These are phyloP conservation scores for Cerceris ruficornis DNA, from an alignment of 2,888 invertebrate genomes.

Conservation along the genomic window DNA sequence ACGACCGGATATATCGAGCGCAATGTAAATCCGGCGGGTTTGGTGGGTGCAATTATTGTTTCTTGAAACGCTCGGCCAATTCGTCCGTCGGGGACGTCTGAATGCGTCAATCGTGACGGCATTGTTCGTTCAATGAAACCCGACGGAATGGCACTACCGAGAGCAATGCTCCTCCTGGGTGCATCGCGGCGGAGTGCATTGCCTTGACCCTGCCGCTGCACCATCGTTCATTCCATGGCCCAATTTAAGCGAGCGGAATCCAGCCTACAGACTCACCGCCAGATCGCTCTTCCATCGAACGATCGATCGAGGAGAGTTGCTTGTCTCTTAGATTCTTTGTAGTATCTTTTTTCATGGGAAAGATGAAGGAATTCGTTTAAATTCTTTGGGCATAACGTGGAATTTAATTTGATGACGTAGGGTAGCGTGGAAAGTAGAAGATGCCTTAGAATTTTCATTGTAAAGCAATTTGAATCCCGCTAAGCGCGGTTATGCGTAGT, in stretches of 20 bases:
- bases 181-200: conserved; percentile 46
- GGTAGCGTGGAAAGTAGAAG: too few species aligned
- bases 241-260: conserved; percentile 29
- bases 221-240: conserved; percentile 25
- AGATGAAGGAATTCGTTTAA: too few species aligned
- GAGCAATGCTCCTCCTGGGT: conserved; percentile 52
- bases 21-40: conserved; percentile 47
- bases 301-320: too few species aligned
- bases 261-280: not conserved
- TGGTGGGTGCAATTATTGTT: conserved; percentile 53
- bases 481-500: too few species aligned
- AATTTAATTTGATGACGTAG: too few species aligned
- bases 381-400: too few species aligned
- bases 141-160: conserved; percentile 45
- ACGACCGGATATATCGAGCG: conserved; percentile 52
- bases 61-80: conserved; percentile 52
- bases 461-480: too few species aligned
- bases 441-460: too few species aligned
- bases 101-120: conserved; percentile 68
- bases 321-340: too few species aligned
- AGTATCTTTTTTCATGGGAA: too few species aligned
- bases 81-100: conserved; percentile 54
- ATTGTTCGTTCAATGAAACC: conserved; percentile 66
- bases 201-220: conserved; percentile 49
- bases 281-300: too few species aligned